A percentile compares a stretch with the other conserved stretches of the same genome.
Evolutionary conservation across 92 coral and sea anemone genomes (phyloP).

Genomic region (Siderastrea radians): DNA sequence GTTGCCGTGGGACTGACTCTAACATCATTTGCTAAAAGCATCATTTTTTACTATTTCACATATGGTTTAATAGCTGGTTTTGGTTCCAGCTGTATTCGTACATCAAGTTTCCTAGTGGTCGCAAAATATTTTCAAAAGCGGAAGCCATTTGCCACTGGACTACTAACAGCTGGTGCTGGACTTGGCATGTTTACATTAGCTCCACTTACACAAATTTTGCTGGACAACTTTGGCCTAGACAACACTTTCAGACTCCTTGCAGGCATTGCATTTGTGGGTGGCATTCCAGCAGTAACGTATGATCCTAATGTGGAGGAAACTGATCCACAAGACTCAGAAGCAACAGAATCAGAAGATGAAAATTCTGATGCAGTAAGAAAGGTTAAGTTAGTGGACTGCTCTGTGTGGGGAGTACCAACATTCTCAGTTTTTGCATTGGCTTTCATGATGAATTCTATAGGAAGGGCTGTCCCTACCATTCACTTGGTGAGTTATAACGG

Average conservation of each 20-base stretch:
- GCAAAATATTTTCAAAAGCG: slow-evolving; percentile 23
- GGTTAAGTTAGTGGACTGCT: slow-evolving; percentile 15
- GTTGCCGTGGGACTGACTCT: background rate
- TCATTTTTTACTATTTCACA: slow-evolving; percentile 11
- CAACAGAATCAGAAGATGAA: background rate
- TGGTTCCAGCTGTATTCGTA: slow-evolving; percentile 5
- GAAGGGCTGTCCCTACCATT: background rate
- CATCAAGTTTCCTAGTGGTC: slow-evolving; percentile 13
- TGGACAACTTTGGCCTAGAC: slow-evolving; percentile 12
- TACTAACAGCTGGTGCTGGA: slow-evolving; percentile 22
- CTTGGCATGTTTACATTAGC: slow-evolving; percentile 11
- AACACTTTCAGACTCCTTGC: slow-evolving; percentile 9
- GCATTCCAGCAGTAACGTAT: slow-evolving; percentile 7
- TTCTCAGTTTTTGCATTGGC: slow-evolving; percentile 29
- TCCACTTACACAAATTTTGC: background rate
- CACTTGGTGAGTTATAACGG: slow-evolving; percentile 19
- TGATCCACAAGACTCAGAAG: background rate
- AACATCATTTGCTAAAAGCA: slow-evolving; percentile 17
- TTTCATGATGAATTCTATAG: background rate
- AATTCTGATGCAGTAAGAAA: background rate
- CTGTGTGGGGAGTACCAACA: slow-evolving; percentile 27
- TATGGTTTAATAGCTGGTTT: slow-evolving; percentile 1
- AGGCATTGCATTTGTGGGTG: background rate
- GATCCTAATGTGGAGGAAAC: slow-evolving; percentile 12
- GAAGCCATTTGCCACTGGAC: slow-evolving; percentile 24